These are phyloP conservation scores for Garrulus glandarius DNA, from an alignment of 2,797 vertebrate genomes.

Conservation along the genomic window DNA sequence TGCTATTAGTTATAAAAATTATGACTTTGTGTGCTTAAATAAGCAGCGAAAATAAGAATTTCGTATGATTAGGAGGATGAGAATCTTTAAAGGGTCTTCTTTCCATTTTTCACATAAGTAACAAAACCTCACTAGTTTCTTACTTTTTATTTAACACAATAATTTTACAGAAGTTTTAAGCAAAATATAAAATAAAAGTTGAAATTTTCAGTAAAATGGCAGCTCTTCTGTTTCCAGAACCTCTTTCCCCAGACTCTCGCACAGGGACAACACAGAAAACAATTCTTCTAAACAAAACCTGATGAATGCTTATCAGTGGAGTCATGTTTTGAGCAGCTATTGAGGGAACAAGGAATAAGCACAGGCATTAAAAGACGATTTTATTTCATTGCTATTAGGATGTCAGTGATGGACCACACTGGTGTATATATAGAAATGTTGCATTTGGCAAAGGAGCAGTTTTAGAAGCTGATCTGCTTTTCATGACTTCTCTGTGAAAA, in stretches of 20 bases:
- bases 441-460: neutral
- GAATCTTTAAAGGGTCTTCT: neutral
- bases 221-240: neutral
- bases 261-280: neutral
- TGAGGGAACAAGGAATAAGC: neutral
- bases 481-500: neutral
- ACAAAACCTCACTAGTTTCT: neutral
- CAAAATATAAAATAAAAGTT: accelerated
- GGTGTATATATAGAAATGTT: neutral
- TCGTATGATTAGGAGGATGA: neutral
- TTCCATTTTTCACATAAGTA: neutral
- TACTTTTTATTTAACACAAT: neutral
- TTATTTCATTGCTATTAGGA: neutral
- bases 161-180: neutral
- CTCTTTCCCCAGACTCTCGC: neutral
- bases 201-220: neutral
- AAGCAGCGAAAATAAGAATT: neutral
- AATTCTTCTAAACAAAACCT: neutral
- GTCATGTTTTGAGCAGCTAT: neutral
- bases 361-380: neutral
- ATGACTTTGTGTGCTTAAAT: neutral
- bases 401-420: neutral
- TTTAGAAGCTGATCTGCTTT: constrained; percentile 13
- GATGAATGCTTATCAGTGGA: neutral
- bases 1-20: neutral